Evolutionary conservation across 2,797 vertebrate species (phyloP), one percentile per base, ranked within the genome.

Genomic region (Peromyscus melanophrys): DNA sequence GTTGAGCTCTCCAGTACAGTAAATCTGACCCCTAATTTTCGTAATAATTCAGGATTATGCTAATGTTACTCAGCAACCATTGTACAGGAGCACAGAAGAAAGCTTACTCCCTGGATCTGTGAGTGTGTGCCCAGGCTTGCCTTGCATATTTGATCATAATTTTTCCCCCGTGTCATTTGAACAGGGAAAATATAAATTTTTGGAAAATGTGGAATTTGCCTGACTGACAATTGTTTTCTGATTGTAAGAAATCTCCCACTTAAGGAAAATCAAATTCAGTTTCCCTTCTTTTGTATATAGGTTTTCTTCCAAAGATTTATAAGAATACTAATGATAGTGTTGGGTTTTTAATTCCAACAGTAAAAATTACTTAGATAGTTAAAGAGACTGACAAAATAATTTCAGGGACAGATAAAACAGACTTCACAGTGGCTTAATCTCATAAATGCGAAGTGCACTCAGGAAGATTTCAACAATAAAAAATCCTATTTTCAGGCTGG

Each of bases 301-400:
- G 84, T 95, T 97, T 95, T 97, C 86, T 92, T 69, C 63, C 65
- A 73, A 96, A 88, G 90, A 97, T 97, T 97, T 97, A 97, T 94
- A 94, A 89, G 93, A 84, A 92, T 90, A 75, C 94, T 96, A 97
- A 97, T 97, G 82, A 92, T 94, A 96, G 93, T 82, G 75, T 94
- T 96, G 71, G 43, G 75, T 91, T 97, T 96, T 97, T 97, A 97
- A 97, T 97, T 97, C 93, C 92, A 91, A 96, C 97, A 95, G 96
- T 98, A 98, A 98, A 97, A 97, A 94, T 85, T 97, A 96, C 95
- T 97, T 98, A 97, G 73, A 95, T 97, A 97, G 96, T 97, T 97
- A 92, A 97, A 95, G 89, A 97, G 95, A 89, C 93, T 16, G 89
- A 83, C 75, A 97, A 96, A 98, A 97, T 73, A 97, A 46, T 96